Percentiles rank a stretch among this genome's conserved stretches.
phyloP scores from a whole-genome alignment of 2,888 invertebrate genomes.

The Digitonthophagus gazella region DNA sequence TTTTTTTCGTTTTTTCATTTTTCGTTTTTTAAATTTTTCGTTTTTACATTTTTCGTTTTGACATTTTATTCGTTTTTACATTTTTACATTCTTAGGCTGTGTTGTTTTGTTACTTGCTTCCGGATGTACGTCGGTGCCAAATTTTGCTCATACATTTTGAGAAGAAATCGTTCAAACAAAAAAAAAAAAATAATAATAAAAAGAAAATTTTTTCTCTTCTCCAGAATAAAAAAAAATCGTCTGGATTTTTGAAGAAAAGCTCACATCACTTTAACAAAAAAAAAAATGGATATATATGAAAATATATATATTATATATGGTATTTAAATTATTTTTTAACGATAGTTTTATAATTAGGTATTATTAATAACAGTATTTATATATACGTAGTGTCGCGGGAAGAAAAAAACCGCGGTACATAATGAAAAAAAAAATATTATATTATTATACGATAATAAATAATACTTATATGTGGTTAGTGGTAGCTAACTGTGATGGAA shows the following conservation, averaged over 20 bases:
- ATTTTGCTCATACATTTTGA: neutral
- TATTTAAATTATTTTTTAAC: neutral
- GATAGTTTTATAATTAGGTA: constrained; percentile 1
- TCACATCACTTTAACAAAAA: neutral
- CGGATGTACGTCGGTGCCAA: neutral
- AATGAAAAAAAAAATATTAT: neutral
- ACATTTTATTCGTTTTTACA: neutral
- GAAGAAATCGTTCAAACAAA: no score
- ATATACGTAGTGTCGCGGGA: neutral
- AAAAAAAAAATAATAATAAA: neutral
- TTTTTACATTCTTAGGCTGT: neutral
- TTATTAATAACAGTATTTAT: constrained; percentile 24
- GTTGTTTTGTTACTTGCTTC: neutral
- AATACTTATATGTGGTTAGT: constrained; percentile 29
- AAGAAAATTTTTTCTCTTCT: neutral
- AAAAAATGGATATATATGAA: neutral
- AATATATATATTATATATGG: neutral
- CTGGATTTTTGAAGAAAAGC: neutral
- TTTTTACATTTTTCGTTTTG: neutral
- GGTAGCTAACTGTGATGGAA: constrained; percentile 46
- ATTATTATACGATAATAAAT: constrained; percentile 5
- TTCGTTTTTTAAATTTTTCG: neutral
- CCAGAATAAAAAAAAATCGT: no score
- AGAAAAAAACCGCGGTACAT: neutral
- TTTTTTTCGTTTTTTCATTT: neutral